These are phyloP conservation scores for Gallinago stenura DNA, from an alignment of 2,797 vertebrate species.

Conservation along the genomic window DNA sequence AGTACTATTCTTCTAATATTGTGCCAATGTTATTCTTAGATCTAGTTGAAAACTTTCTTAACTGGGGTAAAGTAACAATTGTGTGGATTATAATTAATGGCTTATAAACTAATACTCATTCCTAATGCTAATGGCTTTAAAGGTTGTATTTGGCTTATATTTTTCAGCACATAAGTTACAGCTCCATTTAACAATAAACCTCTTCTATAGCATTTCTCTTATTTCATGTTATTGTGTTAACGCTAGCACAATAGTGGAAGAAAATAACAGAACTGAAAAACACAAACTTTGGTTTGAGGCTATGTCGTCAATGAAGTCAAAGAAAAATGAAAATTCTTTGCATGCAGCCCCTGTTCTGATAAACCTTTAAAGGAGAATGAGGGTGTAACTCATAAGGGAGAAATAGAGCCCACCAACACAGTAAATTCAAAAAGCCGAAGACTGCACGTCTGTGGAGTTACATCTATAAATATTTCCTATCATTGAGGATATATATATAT, in stretches of 20 bases:
- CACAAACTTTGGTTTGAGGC: not conserved
- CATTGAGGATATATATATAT: not conserved
- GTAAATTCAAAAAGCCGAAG: not conserved
- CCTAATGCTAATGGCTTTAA: not conserved
- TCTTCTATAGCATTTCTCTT: not conserved
- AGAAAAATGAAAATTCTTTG: not conserved
- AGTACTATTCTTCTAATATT: not conserved
- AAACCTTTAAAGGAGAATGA: not conserved
- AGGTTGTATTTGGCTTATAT: not conserved
- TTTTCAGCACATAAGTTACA: not conserved
- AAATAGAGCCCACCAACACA: not conserved
- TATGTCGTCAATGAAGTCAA: not conserved
- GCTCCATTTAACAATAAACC: not conserved
- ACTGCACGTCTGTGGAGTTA: not conserved
- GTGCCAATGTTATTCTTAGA: not conserved
- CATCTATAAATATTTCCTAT: not conserved
- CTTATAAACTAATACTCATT: not conserved
- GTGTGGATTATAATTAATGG: not conserved
- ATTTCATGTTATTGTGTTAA: not conserved
- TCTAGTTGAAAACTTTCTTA: not conserved
- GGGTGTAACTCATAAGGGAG: not conserved
- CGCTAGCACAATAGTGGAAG: not conserved
- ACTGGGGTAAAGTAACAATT: not conserved
- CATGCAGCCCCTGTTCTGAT: not conserved
- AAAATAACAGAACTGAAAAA: not conserved